Evolutionary conservation across 1,140 invertebrate species (phyloP), one percentile per base, ranked within the genome.

Genomic region (Myzus persicae): DNA sequence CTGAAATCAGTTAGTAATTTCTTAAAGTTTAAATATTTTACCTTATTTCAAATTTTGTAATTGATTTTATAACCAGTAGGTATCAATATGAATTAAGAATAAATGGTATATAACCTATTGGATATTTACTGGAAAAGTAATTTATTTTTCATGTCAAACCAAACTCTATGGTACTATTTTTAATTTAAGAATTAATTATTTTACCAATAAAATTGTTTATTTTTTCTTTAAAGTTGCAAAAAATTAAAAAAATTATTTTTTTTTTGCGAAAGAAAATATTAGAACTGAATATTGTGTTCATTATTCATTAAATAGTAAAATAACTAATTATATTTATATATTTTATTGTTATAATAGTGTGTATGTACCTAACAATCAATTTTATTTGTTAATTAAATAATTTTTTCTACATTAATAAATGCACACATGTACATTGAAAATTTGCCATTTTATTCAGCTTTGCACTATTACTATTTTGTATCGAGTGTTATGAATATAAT

Each of bases 211-310:
- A 82, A 0, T 8, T 82, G 40, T 82, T 40, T 24, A 24, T 87
- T 87, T 87, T n/a, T 8, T 46, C 7, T 48, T 20, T 5, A 46
- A 22, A 0, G 18, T 36, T 48, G 14, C 26, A 44, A 42, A 89
- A 38, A 51, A 38, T 89, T 89, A 26, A 87, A 89, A 87, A 2
- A 59, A 42, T 90, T 40, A 42, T 59, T 54, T 88, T 22, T 48
- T 20, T 46, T 46, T 46, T 22, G n/a, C 24, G 1, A 46, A 48
- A 89, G 7, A 59, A 59, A 89, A 40, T 40, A 90, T 67, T 42
- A 42, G 89, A 67, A 90, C 89, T 90, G 89, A 90, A 42, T 59
- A 14, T 90, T 90, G 89, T 90, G 89, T 90, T 90, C 89, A 90
- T 89, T 89, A 51, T 89, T 51, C 14, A 88, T 88, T 88, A n/a